phyloP scores from a whole-genome alignment of 2,888 invertebrate species.

The Anticlea derivata region DNA sequence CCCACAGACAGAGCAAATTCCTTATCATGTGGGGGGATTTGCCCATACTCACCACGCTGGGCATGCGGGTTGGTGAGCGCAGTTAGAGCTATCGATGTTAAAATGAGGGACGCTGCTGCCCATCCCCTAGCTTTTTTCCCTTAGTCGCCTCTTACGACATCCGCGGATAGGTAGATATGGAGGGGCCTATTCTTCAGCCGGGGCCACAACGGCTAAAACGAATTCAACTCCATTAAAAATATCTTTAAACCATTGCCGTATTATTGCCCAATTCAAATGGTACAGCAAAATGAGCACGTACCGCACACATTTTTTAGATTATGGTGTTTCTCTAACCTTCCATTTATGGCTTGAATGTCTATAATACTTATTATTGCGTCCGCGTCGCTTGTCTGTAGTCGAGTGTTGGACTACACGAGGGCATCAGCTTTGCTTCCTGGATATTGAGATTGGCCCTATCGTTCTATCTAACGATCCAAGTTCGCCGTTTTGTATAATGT shows the following conservation, averaged over 20 bases:
- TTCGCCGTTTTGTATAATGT: conserved; percentile 18
- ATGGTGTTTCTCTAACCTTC: conserved; percentile 53
- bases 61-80: too few relatives aligned
- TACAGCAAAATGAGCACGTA: conserved; percentile 15
- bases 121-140: too few relatives aligned
- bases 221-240: not conserved
- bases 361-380: conserved; percentile 44
- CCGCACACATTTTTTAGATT: conserved; percentile 33
- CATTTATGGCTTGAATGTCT: conserved; percentile 47
- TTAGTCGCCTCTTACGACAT: too few relatives aligned
- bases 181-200: too few relatives aligned
- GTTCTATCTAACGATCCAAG: conserved; percentile 36
- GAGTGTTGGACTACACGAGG: conserved; percentile 56
- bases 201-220: too few relatives aligned
- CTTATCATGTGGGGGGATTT: too few relatives aligned
- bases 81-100: too few relatives aligned
- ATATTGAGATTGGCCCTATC: conserved; percentile 53
- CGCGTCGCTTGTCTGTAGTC: conserved; percentile 41
- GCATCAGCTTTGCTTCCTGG: conserved; percentile 74
- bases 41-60: too few relatives aligned
- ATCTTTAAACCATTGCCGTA: not conserved
- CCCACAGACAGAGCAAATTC: too few relatives aligned
- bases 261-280: conserved; percentile 6
- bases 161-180: too few relatives aligned
- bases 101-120: too few relatives aligned